phyloP scores from a whole-genome alignment of 2,888 invertebrate genomes.

The Thumatha senex region DNA sequence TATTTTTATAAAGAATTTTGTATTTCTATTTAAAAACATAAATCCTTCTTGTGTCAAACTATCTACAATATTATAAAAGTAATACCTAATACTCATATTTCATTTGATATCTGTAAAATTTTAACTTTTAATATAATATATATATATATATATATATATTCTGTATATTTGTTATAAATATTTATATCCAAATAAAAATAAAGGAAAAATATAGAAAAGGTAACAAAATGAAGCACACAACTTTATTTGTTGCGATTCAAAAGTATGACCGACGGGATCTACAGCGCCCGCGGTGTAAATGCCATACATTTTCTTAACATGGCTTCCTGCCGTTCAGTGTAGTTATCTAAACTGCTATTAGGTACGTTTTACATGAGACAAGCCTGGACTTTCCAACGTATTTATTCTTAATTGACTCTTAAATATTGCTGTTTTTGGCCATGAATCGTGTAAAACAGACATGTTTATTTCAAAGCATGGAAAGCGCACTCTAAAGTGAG shows the following conservation, averaged over 20 bases:
- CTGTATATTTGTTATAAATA: too few species aligned
- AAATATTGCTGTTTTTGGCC: conserved; percentile 75
- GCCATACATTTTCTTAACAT: conserved; percentile 55
- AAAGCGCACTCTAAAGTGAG: conserved; percentile 53
- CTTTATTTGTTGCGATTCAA: conserved; percentile 56
- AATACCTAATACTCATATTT: background rate
- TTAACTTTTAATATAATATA: too few species aligned
- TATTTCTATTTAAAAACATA: conserved; percentile 50
- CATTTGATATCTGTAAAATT: too few species aligned
- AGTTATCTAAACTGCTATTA: conserved; percentile 69
- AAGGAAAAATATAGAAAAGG: conserved; percentile 25
- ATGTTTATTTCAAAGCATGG: conserved; percentile 66
- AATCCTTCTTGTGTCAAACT: conserved; percentile 40
- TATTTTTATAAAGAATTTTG: conserved; percentile 60
- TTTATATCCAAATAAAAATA: background rate
- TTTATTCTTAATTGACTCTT: conserved; percentile 76
- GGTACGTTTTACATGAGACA: conserved; percentile 69
- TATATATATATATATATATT: background rate
- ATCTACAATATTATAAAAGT: conserved; percentile 8
- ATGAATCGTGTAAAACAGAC: conserved; percentile 71
- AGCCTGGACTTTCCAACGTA: conserved; percentile 65
- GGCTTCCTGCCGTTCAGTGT: conserved; percentile 73
- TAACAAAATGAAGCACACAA: conserved; percentile 38
- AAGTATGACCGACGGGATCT: conserved; percentile 49
- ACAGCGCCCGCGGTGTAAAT: conserved; percentile 56